A percentile compares a stretch with the other conserved stretches of the same genome.
phyloP scores from a whole-genome alignment of 2,888 invertebrate genomes.

The Drosophila setosimentum region DNA sequence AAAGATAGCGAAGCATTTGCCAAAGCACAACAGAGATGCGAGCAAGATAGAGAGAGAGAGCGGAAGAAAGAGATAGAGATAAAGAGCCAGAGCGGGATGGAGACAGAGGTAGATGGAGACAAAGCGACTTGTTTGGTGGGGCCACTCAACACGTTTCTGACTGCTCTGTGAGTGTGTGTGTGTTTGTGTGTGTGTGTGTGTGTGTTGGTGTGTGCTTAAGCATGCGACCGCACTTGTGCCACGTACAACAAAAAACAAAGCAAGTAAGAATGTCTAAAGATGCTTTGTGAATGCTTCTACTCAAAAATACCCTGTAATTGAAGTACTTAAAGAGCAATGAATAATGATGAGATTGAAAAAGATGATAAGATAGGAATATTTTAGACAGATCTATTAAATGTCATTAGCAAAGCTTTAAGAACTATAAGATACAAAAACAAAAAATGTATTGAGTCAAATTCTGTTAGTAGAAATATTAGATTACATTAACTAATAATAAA shows the following conservation, averaged over 20 bases:
- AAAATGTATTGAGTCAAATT: too few species aligned
- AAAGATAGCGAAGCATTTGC: constrained; percentile 44
- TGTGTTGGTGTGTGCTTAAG: constrained; percentile 69
- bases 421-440: too few species aligned
- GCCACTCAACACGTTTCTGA: constrained; percentile 78
- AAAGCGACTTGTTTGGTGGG: constrained; percentile 63
- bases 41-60: constrained; percentile 45
- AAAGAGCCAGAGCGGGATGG: constrained; percentile 18
- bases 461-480: too few species aligned
- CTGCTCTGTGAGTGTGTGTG: constrained; percentile 43
- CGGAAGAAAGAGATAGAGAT: constrained; percentile 40
- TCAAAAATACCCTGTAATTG: constrained; percentile 38
- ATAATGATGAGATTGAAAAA: background rate
- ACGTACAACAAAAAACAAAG: constrained; percentile 72
- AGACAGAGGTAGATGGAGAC: constrained; percentile 47
- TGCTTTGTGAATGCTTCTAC: background rate
- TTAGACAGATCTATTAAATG: too few species aligned
- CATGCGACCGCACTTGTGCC: constrained; percentile 81
- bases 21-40: constrained; percentile 41
- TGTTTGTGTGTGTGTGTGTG: constrained; percentile 21
- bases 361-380: background rate
- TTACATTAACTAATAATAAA: too few species aligned
- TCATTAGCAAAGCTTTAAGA: too few species aligned
- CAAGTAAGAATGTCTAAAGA: constrained; percentile 43
- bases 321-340: background rate